Evolutionary conservation across 2,113 vertebrate genomes (phyloP).

Genomic region (Lampris incognitus): DNA sequence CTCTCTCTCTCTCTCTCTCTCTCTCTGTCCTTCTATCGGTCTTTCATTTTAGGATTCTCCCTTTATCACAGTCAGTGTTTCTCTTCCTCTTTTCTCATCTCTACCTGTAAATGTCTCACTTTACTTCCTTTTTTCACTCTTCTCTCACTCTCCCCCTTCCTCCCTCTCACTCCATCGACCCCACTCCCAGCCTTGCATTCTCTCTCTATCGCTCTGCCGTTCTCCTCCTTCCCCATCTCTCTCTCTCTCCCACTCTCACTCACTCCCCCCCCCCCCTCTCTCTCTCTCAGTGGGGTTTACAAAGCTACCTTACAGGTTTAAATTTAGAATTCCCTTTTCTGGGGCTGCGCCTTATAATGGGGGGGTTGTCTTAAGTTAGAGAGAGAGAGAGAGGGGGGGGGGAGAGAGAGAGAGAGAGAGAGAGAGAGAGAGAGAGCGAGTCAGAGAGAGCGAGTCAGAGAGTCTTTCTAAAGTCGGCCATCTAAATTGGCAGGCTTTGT

Average conservation of each 20-base stretch:
- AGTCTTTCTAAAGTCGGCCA: constrained; percentile 46
- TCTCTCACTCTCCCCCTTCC: constrained; percentile 10
- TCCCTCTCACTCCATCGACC: constrained; percentile 34
- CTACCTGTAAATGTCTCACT: neutral
- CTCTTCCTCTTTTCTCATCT: neutral
- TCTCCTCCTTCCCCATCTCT: neutral
- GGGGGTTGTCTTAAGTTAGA: constrained; percentile 57
- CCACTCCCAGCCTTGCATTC: constrained; percentile 11
- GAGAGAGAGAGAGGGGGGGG: constrained; percentile 43
- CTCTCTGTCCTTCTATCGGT: neutral
- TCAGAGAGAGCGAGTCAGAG: neutral
- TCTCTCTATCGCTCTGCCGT: constrained; percentile 12
- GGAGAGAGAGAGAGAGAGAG: too few relatives aligned
- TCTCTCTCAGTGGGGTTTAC: constrained; percentile 65
- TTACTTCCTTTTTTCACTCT: neutral
- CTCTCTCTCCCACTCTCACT: constrained; percentile 8
- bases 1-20: neutral
- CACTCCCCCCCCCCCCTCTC: constrained; percentile 22
- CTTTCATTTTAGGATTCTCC: neutral
- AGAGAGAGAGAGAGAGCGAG: too few relatives aligned
- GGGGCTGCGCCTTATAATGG: constrained; percentile 57
- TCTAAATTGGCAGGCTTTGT: constrained; percentile 70
- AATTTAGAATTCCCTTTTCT: constrained; percentile 79
- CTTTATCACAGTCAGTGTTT: neutral
- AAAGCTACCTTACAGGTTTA: constrained; percentile 84